Base-by-base conservation (phyloP, 2,888 invertebrate genomes). In the Heliconius hortense region DNA sequence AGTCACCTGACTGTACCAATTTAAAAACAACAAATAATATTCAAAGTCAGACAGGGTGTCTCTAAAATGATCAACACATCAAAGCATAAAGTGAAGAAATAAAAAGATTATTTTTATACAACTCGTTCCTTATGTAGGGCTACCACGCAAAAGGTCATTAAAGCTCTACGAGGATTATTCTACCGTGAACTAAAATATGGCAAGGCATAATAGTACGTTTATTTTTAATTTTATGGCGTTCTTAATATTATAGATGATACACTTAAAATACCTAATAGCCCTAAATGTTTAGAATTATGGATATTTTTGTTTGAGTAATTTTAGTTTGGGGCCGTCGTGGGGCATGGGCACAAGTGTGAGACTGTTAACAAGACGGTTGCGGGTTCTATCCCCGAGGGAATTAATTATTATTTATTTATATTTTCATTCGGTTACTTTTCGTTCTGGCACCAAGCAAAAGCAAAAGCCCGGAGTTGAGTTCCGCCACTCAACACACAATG, bases 91-190 rank as follows among this genome's bases (percentile, higher is more conserved):
- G 35, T 26, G 15, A 63, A 70, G 53, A 18, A 68, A 73, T 43
- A 48, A 28, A 48, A 70, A 48, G 24, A 28, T 64, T 73, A 73
- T 73, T 64, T 69, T 70, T 69, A 76, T 31, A 64, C 43, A 35
- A 31, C 56, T 35, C 35, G 64, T 68, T 73, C 73, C 63, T 70
- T 70, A 73, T 73, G 26, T 43, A 64, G 28, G 21, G 56, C 53
- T 64, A 35, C 66, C 64, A 66, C 35, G 73, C 63, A 70, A 76
- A 76, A 76, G 76, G 76, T 76, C 76, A 76, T 69, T 70, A 69
- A 64, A 64, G 64, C 60, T 63, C 69, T 26, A 72, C 59, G 48
- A 39, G 66, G 48, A 59, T 64, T 66, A 76, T 64, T 73, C 39
- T 26, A 73, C 73, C 76, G 73, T 73, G 26, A 76, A 69, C 56